Conservation (phyloP, 2,888 invertebrate genomes). For the Baronia brevicornis region DNA sequence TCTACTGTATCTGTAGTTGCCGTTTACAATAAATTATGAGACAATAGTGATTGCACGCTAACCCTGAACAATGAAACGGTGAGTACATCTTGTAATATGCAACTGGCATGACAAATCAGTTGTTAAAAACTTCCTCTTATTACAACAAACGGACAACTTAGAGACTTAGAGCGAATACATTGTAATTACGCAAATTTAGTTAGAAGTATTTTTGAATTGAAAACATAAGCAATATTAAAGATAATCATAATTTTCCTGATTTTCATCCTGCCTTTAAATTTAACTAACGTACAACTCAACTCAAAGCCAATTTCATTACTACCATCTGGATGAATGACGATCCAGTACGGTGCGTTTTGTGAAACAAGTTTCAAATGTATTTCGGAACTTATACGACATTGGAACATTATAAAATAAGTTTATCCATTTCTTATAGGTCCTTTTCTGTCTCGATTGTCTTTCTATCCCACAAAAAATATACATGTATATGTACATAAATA, state of each 20-base stretch:
- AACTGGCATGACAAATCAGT: constrained; percentile 14
- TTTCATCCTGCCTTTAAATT: neutral
- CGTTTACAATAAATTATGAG: constrained; percentile 14
- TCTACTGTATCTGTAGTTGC: constrained; percentile 9
- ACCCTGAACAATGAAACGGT: constrained; percentile 11
- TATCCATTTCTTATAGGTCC: no score
- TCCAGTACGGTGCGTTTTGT: no score
- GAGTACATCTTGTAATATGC: constrained; percentile 14
- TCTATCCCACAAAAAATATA: no score
- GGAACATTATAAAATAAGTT: no score
- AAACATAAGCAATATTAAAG: neutral
- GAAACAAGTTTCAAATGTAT: no score
- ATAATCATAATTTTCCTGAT: neutral
- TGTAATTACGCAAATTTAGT: neutral
- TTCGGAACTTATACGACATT: no score
- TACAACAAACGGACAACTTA: constrained; percentile 7
- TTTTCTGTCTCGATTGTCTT: no score
- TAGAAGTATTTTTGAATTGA: neutral
- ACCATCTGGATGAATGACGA: no score
- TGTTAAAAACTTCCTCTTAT: constrained; percentile 15
- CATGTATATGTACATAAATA: no score
- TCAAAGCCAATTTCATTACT: no score
- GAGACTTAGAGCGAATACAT: constrained; percentile 8
- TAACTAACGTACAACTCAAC: no score
- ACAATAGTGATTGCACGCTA: constrained; percentile 13